phyloP scores from a whole-genome alignment of 2,797 vertebrate species.

The Peromyscus melanophrys region DNA sequence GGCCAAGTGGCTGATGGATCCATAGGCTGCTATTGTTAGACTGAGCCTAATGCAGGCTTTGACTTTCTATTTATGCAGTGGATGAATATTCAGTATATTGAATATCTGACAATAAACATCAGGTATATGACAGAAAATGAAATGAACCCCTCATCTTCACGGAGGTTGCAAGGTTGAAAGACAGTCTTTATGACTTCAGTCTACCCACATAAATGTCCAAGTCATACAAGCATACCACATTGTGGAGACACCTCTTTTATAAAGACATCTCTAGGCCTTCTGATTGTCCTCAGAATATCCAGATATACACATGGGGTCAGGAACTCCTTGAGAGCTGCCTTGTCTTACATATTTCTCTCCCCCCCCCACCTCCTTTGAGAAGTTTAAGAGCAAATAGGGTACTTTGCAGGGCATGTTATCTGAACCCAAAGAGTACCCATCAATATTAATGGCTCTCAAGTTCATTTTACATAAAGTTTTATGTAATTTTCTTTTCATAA shows the following conservation, averaged over 20 bases:
- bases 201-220: background rate
- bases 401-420: background rate
- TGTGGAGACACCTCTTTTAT: background rate
- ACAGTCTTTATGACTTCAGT: background rate
- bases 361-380: background rate
- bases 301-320: background rate
- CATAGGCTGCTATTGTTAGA: background rate
- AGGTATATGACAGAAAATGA: background rate
- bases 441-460: background rate
- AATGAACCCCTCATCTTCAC: background rate
- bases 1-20: background rate
- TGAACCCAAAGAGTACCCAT: background rate
- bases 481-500: slow-evolving; percentile 16
- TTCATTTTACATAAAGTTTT: background rate
- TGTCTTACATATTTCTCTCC: background rate
- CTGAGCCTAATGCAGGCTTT: background rate
- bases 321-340: background rate
- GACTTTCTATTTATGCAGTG: background rate
- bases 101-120: background rate
- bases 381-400: background rate
- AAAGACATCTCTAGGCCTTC: background rate
- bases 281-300: background rate
- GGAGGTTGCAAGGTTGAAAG: background rate
- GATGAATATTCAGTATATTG: background rate
- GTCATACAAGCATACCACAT: background rate